A percentile compares a stretch with the other conserved stretches of the same genome.
phyloP scores from a whole-genome alignment of 2,113 vertebrate genomes.

The Pelmatolapia mariae region DNA sequence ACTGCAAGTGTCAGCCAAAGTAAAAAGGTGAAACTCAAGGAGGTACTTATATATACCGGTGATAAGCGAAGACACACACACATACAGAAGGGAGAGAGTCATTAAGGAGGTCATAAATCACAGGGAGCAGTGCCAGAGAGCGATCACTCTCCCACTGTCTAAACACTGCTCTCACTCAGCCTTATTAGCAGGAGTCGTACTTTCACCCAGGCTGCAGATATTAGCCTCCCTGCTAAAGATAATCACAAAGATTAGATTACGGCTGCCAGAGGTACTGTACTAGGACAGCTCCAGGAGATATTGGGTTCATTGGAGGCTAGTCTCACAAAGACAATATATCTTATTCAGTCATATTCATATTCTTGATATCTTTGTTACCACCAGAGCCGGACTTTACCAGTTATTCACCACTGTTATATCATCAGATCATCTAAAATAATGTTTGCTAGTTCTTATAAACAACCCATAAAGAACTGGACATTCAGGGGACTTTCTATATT shows the following conservation, averaged over 20 bases:
- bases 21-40: conserved; percentile 49
- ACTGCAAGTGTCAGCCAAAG: conserved; percentile 27
- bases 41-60: conserved; percentile 40
- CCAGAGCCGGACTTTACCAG: not conserved
- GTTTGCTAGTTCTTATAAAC: not conserved
- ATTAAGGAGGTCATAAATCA: conserved; percentile 68
- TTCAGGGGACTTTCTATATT: not conserved
- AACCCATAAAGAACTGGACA: not conserved
- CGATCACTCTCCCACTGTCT: conserved; percentile 56
- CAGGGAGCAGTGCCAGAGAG: conserved; percentile 46
- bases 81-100: conserved; percentile 26
- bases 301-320: not conserved
- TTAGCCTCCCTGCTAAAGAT: conserved; percentile 30
- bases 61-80: conserved; percentile 24
- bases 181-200: conserved; percentile 48
- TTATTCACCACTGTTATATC: not conserved
- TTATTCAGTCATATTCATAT: not conserved
- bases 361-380: not conserved
- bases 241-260: conserved; percentile 35
- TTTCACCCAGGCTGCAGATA: conserved; percentile 35
- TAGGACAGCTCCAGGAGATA: not conserved
- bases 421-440: not conserved
- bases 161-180: conserved; percentile 58
- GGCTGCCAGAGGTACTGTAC: conserved; percentile 25
- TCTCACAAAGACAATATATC: not conserved